Evolutionary conservation across 2,797 vertebrate species (phyloP).

Genomic region (Arrhamphus sclerolepis): DNA sequence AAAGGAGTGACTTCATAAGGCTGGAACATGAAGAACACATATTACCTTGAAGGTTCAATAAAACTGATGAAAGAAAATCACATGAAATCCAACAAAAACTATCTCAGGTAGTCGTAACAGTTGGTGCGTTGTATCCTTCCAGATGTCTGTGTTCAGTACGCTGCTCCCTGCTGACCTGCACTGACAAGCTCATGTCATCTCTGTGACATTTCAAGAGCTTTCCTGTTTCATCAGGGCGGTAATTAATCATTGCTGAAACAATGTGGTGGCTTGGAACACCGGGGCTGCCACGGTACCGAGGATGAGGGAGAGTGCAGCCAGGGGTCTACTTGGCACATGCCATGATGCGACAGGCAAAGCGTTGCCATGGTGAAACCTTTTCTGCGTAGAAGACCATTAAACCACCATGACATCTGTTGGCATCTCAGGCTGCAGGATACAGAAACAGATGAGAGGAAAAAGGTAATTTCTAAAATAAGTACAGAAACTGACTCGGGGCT

Average conservation of each 20-base stretch:
- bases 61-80: not conserved
- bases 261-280: constrained; percentile 64
- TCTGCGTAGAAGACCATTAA: constrained; percentile 41
- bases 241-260: constrained; percentile 81
- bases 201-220: constrained; percentile 77
- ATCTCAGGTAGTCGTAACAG: constrained; percentile 27
- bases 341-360: constrained; percentile 35
- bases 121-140: constrained; percentile 48
- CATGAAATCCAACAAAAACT: constrained; percentile 18
- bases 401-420: constrained; percentile 47
- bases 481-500: too few relatives aligned
- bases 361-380: constrained; percentile 62
- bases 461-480: too few relatives aligned
- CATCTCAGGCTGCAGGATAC: constrained; percentile 24
- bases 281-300: constrained; percentile 41
- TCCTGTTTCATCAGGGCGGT: constrained; percentile 78
- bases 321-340: constrained; percentile 44
- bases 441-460: constrained; percentile 2
- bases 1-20: constrained; percentile 9
- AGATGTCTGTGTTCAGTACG: constrained; percentile 57
- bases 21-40: not conserved
- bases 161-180: constrained; percentile 49
- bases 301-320: constrained; percentile 55
- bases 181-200: constrained; percentile 71
- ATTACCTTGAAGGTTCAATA: constrained; percentile 6